Percentiles rank a stretch among this genome's conserved stretches.
Conservation (phyloP, 2,797 vertebrate species). For the Malurus leucopterus region DNA sequence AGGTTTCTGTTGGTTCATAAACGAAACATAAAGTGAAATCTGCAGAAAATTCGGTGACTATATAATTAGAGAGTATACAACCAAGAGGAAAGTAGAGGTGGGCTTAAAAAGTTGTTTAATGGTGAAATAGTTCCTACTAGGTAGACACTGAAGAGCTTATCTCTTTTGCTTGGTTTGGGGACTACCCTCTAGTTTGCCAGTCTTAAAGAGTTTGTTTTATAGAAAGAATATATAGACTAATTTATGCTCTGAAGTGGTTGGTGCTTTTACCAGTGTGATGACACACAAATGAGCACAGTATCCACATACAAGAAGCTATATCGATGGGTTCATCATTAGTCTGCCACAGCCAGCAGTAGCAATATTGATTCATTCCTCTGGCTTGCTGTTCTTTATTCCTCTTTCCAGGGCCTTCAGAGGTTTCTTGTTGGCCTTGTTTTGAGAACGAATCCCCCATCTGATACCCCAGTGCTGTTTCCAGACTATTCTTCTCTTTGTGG, state of each 20-base stretch:
- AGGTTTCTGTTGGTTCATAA: background rate
- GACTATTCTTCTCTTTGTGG: background rate
- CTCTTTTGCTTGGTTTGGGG: background rate
- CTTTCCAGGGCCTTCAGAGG: background rate
- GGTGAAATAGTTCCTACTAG: background rate
- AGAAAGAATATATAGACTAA: background rate
- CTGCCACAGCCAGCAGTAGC: background rate
- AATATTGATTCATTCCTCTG: background rate
- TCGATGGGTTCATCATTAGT: background rate
- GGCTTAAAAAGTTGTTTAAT: background rate
- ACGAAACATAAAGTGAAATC: background rate
- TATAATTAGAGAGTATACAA: background rate
- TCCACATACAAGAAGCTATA: rapidly evolving
- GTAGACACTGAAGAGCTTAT: background rate
- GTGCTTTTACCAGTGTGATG: background rate
- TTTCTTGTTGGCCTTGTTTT: background rate
- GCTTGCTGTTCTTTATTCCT: background rate
- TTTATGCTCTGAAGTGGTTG: background rate
- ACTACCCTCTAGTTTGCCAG: background rate
- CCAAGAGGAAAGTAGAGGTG: background rate
- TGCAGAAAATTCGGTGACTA: background rate
- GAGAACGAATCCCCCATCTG: background rate
- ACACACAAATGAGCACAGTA: background rate
- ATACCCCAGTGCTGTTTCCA: background rate
- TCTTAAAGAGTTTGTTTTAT: background rate